phyloP scores from a whole-genome alignment of 2,113 vertebrate species.

The Galeopterus variegatus region DNA sequence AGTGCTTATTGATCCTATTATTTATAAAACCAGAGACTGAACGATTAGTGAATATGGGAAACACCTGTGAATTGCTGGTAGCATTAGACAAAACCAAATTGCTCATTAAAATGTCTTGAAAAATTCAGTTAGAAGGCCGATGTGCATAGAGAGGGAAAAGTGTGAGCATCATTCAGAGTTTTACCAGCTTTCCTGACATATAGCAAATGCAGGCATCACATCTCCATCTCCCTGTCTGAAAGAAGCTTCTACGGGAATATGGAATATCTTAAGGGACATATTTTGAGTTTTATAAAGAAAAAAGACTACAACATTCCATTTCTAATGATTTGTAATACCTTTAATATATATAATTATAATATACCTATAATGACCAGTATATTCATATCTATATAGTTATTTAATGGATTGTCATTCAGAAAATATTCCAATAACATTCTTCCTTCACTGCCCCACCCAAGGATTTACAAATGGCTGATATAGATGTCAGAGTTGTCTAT shows the following conservation, averaged over 20 bases:
- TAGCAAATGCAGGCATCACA: not conserved
- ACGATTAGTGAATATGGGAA: not conserved
- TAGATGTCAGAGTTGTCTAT: not conserved
- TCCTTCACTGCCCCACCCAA: not conserved
- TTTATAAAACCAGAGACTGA: not conserved
- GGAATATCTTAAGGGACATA: not conserved
- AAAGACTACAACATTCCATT: not conserved
- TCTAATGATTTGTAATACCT: not conserved
- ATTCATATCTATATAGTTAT: not conserved
- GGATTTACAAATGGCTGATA: not conserved
- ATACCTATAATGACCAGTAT: not conserved
- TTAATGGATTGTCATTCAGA: not conserved
- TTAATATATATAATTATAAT: not conserved
- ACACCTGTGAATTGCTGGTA: not conserved
- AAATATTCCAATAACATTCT: not conserved
- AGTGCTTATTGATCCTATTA: not conserved
- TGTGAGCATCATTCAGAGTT: not conserved
- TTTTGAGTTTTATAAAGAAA: constrained; percentile 16
- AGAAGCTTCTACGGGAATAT: not conserved
- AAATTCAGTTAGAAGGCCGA: not conserved
- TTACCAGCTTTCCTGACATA: not conserved
- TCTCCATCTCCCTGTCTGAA: not conserved
- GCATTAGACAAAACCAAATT: not conserved
- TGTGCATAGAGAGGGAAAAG: not conserved
- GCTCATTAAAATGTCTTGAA: not conserved